These are phyloP conservation scores for Chorisops tibialis DNA, from an alignment of 2,888 invertebrate species.

Conservation along the genomic window DNA sequence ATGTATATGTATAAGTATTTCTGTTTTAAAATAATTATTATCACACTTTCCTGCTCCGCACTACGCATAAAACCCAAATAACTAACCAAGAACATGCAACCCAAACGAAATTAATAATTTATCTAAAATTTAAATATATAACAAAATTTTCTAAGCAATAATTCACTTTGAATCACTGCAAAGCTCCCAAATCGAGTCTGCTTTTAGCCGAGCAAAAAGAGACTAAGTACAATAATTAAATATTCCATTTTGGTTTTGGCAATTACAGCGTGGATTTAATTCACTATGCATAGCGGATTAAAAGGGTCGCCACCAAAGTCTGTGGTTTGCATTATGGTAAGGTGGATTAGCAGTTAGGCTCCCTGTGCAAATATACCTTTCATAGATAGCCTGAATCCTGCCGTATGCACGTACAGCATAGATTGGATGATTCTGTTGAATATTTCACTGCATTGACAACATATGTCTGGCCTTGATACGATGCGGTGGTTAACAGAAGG, in stretches of 20 bases:
- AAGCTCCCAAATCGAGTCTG: too few relatives aligned
- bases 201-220: too few relatives aligned
- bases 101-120: too few relatives aligned
- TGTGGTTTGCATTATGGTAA: conserved; percentile 23
- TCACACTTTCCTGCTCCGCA: too few relatives aligned
- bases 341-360: conserved; percentile 12
- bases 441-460: conserved; percentile 19
- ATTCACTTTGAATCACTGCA: too few relatives aligned
- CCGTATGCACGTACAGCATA: background rate
- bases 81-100: too few relatives aligned
- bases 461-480: conserved; percentile 19
- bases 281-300: conserved; percentile 33
- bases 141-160: too few relatives aligned
- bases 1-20: too few relatives aligned
- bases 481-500: conserved; percentile 24
- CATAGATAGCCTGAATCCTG: background rate
- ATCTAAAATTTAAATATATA: too few relatives aligned
- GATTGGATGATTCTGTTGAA: conserved; percentile 9
- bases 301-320: conserved; percentile 22
- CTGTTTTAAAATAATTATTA: too few relatives aligned
- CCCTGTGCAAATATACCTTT: background rate
- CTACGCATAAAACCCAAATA: too few relatives aligned
- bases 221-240: conserved; percentile 28
- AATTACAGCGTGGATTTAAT: conserved; percentile 32
- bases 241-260: conserved; percentile 33